Base-by-base conservation (phyloP, 2,797 vertebrate species). In the Hybognathus amarus region DNA sequence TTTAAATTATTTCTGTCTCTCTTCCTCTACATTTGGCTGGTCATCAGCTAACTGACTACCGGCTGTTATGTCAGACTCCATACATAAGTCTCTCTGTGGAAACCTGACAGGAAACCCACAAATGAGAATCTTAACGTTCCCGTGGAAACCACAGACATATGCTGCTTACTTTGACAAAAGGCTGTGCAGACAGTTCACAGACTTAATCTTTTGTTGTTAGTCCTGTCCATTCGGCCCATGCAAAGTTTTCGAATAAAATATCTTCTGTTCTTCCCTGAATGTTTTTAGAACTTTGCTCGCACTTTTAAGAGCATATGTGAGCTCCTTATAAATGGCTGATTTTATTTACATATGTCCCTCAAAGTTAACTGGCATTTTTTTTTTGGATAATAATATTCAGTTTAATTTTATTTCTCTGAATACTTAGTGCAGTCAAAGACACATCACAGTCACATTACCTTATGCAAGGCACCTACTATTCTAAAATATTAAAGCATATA, bases 101-200 rank as follows among this genome's bases (percentile, higher is more conserved):
- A 93, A 91, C 87, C 91, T 92, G 77, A 93, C 94, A 94, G 93
- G 94, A 94, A 94, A 94, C 88, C 90, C 92, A 93, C 90, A 90
- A 90, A 84, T 85, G 89, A 90, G 90, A 90, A 89, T 90, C 90
- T 90, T 77, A 85, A 83, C 77, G 89, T 94, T 92, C 92, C 93
- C 86, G 83, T 90, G 91, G 93, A 93, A 90, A 93, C 93, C 93
- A 89, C 89, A 90, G 91, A 87, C 91, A 80, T 79, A 56, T 11
- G 87, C 91, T 89, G 91, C 88, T 85, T 88, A 90, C 87, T 91
- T 80, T 85, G 90, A 63, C 90, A 87, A 83, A 86, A 66, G 45
- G 83, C 71, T 68, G 83, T 82, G 81, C 24, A 82, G 68, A 82
- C 36, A 69, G 64, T 63, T 77, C 71, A 74, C 42, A 40, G 42